A percentile compares a stretch with the other conserved stretches of the same genome.
Conservation (phyloP, 2,888 invertebrate genomes). For the Hydraecia micacea region DNA sequence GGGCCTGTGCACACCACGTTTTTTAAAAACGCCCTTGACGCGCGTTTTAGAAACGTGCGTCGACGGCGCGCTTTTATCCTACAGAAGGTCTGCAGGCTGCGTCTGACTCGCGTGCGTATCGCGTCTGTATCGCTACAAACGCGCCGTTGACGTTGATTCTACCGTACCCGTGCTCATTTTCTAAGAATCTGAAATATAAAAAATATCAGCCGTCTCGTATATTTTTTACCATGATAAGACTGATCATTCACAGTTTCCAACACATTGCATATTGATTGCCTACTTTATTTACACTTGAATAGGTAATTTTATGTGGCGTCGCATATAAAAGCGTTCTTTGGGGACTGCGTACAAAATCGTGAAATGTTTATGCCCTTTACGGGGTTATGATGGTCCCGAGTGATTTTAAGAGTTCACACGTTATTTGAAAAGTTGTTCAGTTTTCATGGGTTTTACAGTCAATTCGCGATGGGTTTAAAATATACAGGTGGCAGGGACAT, state of each 20-base stretch:
- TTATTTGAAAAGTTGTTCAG: slow-evolving; percentile 29
- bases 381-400: slow-evolving; percentile 53
- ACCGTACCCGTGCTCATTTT: background rate
- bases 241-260: slow-evolving; percentile 67
- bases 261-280: slow-evolving; percentile 71
- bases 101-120: too few species aligned
- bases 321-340: slow-evolving; percentile 66
- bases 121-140: too few species aligned
- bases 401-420: slow-evolving; percentile 58
- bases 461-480: background rate
- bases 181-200: slow-evolving; percentile 7
- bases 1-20: too few species aligned
- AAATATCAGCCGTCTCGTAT: slow-evolving; percentile 12
- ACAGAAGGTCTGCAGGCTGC: too few species aligned
- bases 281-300: slow-evolving; percentile 71
- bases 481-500: background rate
- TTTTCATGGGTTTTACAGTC: slow-evolving; percentile 1
- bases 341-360: slow-evolving; percentile 62
- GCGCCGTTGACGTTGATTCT: too few species aligned
- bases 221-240: slow-evolving; percentile 46
- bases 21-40: too few species aligned
- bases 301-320: slow-evolving; percentile 70
- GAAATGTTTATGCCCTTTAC: slow-evolving; percentile 64
- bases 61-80: too few species aligned
- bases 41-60: too few species aligned